Conservation (phyloP, 2,888 invertebrate genomes). For the Tipula confusa region DNA sequence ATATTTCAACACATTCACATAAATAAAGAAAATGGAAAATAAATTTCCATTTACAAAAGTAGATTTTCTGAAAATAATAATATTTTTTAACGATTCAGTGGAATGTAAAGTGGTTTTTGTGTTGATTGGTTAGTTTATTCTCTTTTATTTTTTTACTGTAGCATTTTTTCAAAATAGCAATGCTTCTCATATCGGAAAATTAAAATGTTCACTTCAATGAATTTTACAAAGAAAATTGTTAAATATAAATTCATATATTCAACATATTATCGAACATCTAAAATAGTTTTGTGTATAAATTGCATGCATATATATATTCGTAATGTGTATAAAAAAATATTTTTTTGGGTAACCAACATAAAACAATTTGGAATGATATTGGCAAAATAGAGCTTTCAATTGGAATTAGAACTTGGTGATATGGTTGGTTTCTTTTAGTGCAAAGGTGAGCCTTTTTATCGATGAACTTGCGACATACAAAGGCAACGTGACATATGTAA, state of each 20-base stretch:
- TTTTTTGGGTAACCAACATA: too few relatives aligned
- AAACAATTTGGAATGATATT: neutral
- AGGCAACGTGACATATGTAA: too few relatives aligned
- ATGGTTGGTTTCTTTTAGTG: too few relatives aligned
- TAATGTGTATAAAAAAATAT: neutral
- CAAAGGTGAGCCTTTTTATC: too few relatives aligned
- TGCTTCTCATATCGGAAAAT: neutral
- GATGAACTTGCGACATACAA: too few relatives aligned
- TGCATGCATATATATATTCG: neutral
- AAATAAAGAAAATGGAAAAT: constrained; percentile 3
- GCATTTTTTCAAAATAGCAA: neutral
- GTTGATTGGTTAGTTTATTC: neutral
- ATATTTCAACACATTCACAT: too few relatives aligned
- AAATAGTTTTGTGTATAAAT: neutral
- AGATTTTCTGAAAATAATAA: neutral
- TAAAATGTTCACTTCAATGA: neutral
- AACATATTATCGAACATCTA: neutral
- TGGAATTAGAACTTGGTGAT: too few relatives aligned
- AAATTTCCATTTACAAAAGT: constrained; percentile 3
- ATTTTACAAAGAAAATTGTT: neutral
- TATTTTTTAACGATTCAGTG: constrained; percentile 3
- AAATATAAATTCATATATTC: neutral
- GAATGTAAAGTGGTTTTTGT: neutral
- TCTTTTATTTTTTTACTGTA: neutral
- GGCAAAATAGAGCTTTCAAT: too few relatives aligned